Base-by-base conservation (phyloP, 2,113 vertebrate species). In the Gavia stellata region DNA sequence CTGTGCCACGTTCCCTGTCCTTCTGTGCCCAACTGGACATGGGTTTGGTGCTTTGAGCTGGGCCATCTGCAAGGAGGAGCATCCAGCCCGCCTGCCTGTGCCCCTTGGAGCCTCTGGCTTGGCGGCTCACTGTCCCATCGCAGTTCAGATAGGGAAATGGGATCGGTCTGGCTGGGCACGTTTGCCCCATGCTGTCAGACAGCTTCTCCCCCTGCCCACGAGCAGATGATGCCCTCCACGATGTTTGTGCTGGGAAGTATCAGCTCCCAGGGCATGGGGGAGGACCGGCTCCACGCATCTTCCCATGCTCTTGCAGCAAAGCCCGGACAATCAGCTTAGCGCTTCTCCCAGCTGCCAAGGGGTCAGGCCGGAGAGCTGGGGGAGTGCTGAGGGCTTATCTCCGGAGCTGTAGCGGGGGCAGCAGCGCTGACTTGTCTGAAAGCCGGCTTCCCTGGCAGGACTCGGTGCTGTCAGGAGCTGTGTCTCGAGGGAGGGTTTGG, bases 201-300 rank as follows among this genome's bases (percentile, higher is more conserved):
- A 8, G 44, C 34, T 40, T 79, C 8, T 61, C 3, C 33, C 0
- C 0, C 38, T 63, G 38, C 44, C 34, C 4, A 1, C 0, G 0
- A 85, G 65, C 88, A 68, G 70, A 47, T 72, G 74, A 49, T 66
- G 49, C 56, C 12, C 40, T 74, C 23, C 17, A 8, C 6, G 9
- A 14, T 5, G 4, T 7, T 66, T 71, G 56, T 7, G 2, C 49
- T 59, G 49, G 36, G 47, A 42, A 81, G 56, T n/a, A 24, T 36
- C 33, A 79, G 40, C 42, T 81, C 44, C 3, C 0, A 20, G 28
- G 19, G 3, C 10, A 17, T 0, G 0, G 23, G n/a, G 52, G 14
- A 36, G 17, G 33, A 23, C 24, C 2, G 2, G 24, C 49, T 42
- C 67, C 11, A 2, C 4, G 6, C 3, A 16, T n/a, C 26, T 75